Percentiles rank a stretch among this genome's conserved stretches.
Evolutionary conservation across 2,113 vertebrate genomes (phyloP).

Genomic region (Lontra canadensis): DNA sequence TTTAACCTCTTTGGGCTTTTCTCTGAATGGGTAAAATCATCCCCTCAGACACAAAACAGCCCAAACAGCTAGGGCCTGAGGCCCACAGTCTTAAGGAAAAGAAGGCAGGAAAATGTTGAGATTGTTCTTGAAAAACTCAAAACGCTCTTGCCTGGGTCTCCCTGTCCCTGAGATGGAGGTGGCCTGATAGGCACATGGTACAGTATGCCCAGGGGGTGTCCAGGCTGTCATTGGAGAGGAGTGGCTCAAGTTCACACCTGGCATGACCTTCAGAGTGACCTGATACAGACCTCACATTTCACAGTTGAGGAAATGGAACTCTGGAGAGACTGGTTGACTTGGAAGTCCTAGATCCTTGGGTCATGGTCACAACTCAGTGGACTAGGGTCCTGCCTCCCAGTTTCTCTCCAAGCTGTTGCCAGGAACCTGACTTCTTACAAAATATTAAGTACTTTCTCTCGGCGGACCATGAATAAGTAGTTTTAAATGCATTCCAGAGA

Average conservation of each 20-base stretch:
- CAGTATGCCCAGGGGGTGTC: no score
- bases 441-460: not conserved
- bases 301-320: not conserved
- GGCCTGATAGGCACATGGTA: not conserved
- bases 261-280: not conserved
- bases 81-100: not conserved
- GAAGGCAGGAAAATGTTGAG: not conserved
- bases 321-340: not conserved
- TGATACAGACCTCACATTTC: not conserved
- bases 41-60: not conserved
- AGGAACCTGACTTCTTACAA: not conserved
- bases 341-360: not conserved
- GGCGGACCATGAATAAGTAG: not conserved
- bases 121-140: not conserved
- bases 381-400: not conserved
- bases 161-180: not conserved
- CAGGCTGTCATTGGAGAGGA: not conserved
- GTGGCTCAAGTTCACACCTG: not conserved
- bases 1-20: not conserved
- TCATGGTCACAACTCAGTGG: not conserved
- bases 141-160: not conserved
- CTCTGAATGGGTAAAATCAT: not conserved
- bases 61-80: not conserved
- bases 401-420: not conserved
- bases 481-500: slow-evolving; percentile 4